Conservation (phyloP, 2,113 vertebrate genomes). For the Tragelaphus buxtoni region DNA sequence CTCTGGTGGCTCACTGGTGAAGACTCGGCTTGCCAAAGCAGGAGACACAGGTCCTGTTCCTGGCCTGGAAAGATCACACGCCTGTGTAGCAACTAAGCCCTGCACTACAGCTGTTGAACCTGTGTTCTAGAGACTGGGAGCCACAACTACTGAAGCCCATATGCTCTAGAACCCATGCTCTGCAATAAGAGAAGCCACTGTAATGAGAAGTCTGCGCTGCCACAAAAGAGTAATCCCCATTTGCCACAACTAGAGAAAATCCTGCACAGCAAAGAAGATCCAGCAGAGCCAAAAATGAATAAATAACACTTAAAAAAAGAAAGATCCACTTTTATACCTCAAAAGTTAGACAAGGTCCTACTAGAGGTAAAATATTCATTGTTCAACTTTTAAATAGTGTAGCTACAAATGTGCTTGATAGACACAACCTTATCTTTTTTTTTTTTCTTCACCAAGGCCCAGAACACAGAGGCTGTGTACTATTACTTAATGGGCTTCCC, state of each 20-base stretch:
- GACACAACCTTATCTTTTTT: neutral
- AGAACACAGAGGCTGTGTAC: neutral
- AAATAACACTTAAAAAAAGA: neutral
- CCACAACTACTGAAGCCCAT: neutral
- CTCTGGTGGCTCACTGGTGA: neutral
- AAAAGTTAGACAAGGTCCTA: neutral
- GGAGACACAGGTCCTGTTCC: neutral
- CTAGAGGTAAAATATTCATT: neutral
- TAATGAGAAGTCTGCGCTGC: rapidly evolving
- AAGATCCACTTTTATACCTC: neutral
- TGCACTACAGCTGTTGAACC: neutral
- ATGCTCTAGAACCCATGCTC: neutral
- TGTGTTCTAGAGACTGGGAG: neutral
- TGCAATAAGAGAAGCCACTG: neutral
- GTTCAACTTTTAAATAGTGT: neutral
- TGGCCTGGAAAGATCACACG: neutral
- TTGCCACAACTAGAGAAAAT: neutral
- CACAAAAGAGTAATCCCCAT: neutral
- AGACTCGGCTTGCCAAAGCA: neutral
- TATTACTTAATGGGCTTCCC: neutral
- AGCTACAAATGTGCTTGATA: neutral
- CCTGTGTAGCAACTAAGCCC: neutral
- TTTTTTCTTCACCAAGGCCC: neutral
- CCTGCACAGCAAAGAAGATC: neutral
- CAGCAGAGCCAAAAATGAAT: neutral